phyloP scores from a whole-genome alignment of 2,113 vertebrate species.

The Chinchilla lanigera region DNA sequence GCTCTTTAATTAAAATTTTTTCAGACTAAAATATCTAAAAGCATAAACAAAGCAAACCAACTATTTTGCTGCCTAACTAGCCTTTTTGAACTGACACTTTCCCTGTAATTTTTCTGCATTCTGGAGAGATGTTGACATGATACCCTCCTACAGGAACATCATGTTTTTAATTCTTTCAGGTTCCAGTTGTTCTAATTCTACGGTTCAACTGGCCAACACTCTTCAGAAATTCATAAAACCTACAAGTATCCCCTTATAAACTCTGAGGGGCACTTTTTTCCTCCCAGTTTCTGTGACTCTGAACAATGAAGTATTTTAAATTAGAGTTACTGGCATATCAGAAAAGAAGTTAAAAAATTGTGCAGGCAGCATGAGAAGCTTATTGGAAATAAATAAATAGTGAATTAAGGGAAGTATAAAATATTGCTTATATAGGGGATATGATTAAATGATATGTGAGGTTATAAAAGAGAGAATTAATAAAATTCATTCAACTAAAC shows the following conservation, averaged over 20 bases:
- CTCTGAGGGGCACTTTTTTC: not conserved
- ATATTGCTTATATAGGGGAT: not conserved
- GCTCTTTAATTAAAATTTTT: not conserved
- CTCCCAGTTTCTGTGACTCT: too few relatives aligned
- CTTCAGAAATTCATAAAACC: not conserved
- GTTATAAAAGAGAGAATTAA: not conserved
- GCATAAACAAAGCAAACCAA: not conserved
- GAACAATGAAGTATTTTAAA: not conserved
- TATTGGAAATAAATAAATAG: not conserved
- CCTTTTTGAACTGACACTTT: not conserved
- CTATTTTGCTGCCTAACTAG: not conserved
- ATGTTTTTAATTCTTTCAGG: not conserved
- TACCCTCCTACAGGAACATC: not conserved
- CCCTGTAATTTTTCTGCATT: not conserved
- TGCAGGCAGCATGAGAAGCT: not conserved
- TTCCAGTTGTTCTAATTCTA: not conserved
- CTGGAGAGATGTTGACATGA: not conserved
- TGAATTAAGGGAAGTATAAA: not conserved
- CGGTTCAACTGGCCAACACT: not conserved
- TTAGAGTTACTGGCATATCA: not conserved
- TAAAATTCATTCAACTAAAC: not conserved
- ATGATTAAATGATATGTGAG: not conserved
- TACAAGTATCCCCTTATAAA: not conserved
- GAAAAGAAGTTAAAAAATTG: not conserved
- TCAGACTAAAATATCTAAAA: not conserved